Conservation (phyloP, 2,797 vertebrate genomes). For the Otolemur crassicaudatus region DNA sequence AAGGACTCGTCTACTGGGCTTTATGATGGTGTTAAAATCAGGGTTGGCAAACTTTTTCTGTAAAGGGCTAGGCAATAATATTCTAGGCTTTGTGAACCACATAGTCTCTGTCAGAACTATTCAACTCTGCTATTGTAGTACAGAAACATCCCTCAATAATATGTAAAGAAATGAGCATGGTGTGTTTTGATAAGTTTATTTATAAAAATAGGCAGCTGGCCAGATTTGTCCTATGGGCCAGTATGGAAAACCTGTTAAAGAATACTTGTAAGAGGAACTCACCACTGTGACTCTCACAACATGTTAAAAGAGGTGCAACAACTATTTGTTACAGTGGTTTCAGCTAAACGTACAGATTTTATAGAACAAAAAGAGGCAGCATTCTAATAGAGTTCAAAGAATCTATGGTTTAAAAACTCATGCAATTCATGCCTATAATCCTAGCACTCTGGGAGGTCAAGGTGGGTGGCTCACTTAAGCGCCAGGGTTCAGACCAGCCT, state of each 20-base stretch:
- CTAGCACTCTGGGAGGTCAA: too few relatives aligned
- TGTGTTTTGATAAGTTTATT: background rate
- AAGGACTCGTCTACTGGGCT: background rate
- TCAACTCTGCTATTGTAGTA: background rate
- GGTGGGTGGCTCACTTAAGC: too few relatives aligned
- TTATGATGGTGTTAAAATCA: background rate
- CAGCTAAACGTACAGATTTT: background rate
- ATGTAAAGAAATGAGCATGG: background rate
- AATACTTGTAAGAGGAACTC: background rate
- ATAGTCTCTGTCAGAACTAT: background rate
- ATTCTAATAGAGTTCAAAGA: background rate
- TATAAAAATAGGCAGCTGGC: background rate
- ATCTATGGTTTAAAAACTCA: background rate
- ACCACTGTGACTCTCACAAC: background rate
- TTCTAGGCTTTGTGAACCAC: background rate
- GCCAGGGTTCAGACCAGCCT: too few relatives aligned
- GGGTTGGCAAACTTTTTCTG: background rate
- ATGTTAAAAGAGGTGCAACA: background rate
- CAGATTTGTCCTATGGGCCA: background rate
- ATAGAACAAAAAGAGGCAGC: background rate
- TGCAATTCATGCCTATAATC: background rate
- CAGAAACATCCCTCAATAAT: background rate
- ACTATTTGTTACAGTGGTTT: conserved; percentile 11
- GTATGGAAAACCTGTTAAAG: background rate
- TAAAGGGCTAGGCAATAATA: background rate